Base-by-base conservation (phyloP, 2,888 invertebrate species). In the Chorisops tibialis region DNA sequence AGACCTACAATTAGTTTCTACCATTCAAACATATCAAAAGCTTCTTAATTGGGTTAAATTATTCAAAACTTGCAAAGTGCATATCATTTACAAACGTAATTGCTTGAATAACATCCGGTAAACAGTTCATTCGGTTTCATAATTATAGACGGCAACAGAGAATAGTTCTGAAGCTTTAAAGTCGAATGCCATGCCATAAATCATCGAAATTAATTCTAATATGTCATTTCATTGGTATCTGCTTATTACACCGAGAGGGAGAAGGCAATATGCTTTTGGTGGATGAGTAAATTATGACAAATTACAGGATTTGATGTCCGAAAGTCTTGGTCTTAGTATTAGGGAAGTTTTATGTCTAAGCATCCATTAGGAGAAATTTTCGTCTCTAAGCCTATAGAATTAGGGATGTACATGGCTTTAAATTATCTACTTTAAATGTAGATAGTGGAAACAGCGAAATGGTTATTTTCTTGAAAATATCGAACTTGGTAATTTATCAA, bases 161-260 rank as follows among this genome's bases (percentile, higher is more conserved):
- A 3, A 24, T 50, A 35, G 24, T 11, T 6, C 6, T 11, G 12
- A 12, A 12, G 30, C 49, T 50, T 50, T 35, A n/a, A 50, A 50
- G 49, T 50, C 49, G 37, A 52, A 38, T 38, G 22, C 19, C 19
- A 52, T 18, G 19, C 37, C 52, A 52, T 52, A 52, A 52, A 52
- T 52, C 52, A 52, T 52, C 39, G 38, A 39, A 52, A 52, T 52
- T 52, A 52, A 52, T 52, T 52, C 52, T 16, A 39, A 14, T 35
- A 14, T 52, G 22, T 52, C 52, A 38, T 39, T 50, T 52, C 52
- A 38, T 39, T 50, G 35, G 37, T 30, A 6, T 30, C 50, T 50
- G 14, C 12, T 50, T 35, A 14, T 35, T 11, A n/a, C 30, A 7
- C 9, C 16, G 22, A 24, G 18, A 37, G 7, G 18, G 30, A 7